Evolutionary conservation across 2,797 vertebrate species (phyloP), one percentile per base, ranked within the genome.

Genomic region (Tokudaia tokunoshimensis): DNA sequence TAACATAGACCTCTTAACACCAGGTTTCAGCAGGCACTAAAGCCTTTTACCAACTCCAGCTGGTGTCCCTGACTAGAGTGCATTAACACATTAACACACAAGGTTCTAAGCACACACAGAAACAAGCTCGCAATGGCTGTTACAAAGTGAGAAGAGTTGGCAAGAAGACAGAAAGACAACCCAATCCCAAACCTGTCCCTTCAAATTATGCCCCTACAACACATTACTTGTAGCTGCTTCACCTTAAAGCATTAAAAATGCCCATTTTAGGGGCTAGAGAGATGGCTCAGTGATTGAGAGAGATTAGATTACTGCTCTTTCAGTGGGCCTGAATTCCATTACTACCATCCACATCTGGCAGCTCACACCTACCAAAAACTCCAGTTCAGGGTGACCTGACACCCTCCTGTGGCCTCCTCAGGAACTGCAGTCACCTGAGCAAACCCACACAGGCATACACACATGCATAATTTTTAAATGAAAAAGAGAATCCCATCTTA

Each of bases 141-240:
- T 74, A 91, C 20, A 76, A 91, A 96, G 75, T 96, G 22, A 84
- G 72, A 92, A 50, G 47, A 34, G 10, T 84, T 89, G 22, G 22
- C 50, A 96, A 26, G 17, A 94, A 47, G 15, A 70, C 97, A 97
- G 81, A 37, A 97, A 96, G 82, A 34, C 12, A 97, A 92, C 11
- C 74, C 50, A 75, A 52, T 88, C 92, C 72, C 17, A 96, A 81
- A 86, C 72, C 15, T 79, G 94, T 52, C 74, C 84, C 91, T 80
- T 91, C 89, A 97, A 96, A 59, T 67, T 15, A 34, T 6, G 65
- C 31, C 31, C 14, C 65, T 5, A 57, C 10, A 74, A 84, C 3
- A 79, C 55, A 85, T 80, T 84, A 65, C 24, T 50, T 75, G 9
- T 3, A 57, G 76, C 44, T 13, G 52, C 4, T 89, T 97, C 93